Conservation (phyloP, 53 echinoderm and acorn worm genomes). For the Henricia sp. region DNA sequence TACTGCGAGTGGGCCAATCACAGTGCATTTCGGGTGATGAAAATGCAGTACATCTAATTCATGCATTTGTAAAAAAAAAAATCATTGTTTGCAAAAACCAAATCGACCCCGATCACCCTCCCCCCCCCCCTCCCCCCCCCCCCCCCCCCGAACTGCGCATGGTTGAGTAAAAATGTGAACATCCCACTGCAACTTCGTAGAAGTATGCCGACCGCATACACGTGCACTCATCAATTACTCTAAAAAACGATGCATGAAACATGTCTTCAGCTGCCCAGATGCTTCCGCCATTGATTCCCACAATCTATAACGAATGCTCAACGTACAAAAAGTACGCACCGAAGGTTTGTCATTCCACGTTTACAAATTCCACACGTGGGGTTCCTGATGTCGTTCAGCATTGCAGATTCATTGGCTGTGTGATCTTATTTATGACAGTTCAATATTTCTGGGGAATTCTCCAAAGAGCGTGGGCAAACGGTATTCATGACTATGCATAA, state of each 20-base stretch:
- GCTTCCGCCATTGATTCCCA: constrained; percentile 46
- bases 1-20: too few species aligned
- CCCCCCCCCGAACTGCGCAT: too few species aligned
- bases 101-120: too few species aligned
- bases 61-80: too few species aligned
- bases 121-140: too few species aligned
- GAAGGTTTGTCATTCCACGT: background rate
- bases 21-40: too few species aligned
- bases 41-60: too few species aligned
- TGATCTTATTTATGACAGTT: constrained; percentile 23
- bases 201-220: too few species aligned
- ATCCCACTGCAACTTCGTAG: too few species aligned
- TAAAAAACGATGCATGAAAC: constrained; percentile 43
- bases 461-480: background rate
- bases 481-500: constrained; percentile 22
- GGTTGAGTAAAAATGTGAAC: too few species aligned
- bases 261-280: constrained; percentile 54
- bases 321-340: too few species aligned
- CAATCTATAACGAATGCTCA: constrained; percentile 31
- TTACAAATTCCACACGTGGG: constrained; percentile 15
- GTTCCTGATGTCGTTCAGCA: background rate
- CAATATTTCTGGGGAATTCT: constrained; percentile 25
- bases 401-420: constrained; percentile 18
- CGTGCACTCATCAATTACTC: constrained; percentile 13
- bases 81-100: too few species aligned